Base-by-base conservation (phyloP, 2,888 invertebrate genomes). In the Heterodera filipjevi region DNA sequence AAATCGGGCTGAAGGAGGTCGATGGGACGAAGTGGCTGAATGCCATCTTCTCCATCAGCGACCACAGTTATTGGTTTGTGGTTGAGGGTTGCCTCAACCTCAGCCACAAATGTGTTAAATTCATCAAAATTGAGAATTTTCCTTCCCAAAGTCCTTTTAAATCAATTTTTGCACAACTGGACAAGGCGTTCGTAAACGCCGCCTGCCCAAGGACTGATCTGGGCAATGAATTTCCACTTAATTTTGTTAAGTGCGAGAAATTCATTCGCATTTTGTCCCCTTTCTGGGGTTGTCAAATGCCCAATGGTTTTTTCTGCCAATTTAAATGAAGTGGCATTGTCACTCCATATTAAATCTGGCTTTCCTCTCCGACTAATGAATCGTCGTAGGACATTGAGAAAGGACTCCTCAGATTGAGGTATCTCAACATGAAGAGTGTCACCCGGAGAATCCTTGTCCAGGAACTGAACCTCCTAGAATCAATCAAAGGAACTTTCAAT, bases 321-420 rank as follows among this genome's bases (percentile, higher is more conserved):
- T 75, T 0, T 90, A 90, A 35, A 87, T 79, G 8, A 90, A 88
- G 30, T 87, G 78, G 53, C 89, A 79, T 0, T 86, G 83, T 32
- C 89, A 49, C 30, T 76, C 76, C n/a, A 76, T 10, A 12, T 39
- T 27, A 53, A 77, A 32, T 27, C 32, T 35, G 35, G 44, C 32
- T 22, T 49, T 10, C 33, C 76, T 39, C 12, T 49, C 44, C 35
- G 27, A 32, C 19, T 76, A 10, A 59, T 59, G 27, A 59, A 59
- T 3, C 59, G 59, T 59, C 59, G 59, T n/a, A 59, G 27, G 2
- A 59, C 59, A 59, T 59, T 59, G 8, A 59, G 27, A 3, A 59
- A 27, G 2, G 59, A 59, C 27, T 59, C 59, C n/a, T 59, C 22
- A n/a, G 22, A 59, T n/a, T 3, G 22, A 59, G 27, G n/a, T n/a